Evolutionary conservation across 2,888 invertebrate species (phyloP).

Genomic region (Zele albiditarsus): DNA sequence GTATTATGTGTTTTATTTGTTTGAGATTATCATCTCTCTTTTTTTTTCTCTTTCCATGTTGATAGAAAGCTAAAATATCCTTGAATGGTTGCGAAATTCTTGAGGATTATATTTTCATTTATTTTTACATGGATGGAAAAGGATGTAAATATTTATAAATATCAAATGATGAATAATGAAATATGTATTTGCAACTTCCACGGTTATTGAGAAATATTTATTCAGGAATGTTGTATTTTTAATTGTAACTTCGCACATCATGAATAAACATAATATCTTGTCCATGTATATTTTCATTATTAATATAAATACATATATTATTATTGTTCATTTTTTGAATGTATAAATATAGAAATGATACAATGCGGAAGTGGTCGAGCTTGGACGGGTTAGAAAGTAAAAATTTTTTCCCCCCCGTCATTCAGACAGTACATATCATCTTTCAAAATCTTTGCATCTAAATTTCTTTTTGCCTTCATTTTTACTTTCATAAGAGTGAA

Average conservation of each 20-base stretch:
- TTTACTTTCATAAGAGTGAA: not conserved
- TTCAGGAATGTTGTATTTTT: not conserved
- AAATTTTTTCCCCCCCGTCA: not conserved
- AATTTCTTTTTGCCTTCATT: not conserved
- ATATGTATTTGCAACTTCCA: not conserved
- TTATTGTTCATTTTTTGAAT: too few species aligned
- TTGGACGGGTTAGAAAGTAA: constrained; percentile 22
- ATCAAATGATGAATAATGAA: not conserved
- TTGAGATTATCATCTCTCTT: not conserved
- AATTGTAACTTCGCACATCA: not conserved
- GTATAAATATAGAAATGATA: not conserved
- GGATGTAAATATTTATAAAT: not conserved
- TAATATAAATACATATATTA: not conserved
- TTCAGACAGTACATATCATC: not conserved
- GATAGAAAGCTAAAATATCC: constrained; percentile 19
- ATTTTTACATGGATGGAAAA: not conserved
- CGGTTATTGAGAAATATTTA: not conserved
- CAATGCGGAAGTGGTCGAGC: constrained; percentile 12
- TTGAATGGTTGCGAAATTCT: constrained; percentile 18
- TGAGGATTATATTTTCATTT: not conserved
- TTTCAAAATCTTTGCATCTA: not conserved
- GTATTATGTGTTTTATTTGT: not conserved
- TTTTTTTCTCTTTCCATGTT: not conserved
- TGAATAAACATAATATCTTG: not conserved
- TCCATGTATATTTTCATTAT: not conserved